These are phyloP conservation scores for Dicycla oo DNA, from an alignment of 2,888 invertebrate genomes.

Conservation along the genomic window DNA sequence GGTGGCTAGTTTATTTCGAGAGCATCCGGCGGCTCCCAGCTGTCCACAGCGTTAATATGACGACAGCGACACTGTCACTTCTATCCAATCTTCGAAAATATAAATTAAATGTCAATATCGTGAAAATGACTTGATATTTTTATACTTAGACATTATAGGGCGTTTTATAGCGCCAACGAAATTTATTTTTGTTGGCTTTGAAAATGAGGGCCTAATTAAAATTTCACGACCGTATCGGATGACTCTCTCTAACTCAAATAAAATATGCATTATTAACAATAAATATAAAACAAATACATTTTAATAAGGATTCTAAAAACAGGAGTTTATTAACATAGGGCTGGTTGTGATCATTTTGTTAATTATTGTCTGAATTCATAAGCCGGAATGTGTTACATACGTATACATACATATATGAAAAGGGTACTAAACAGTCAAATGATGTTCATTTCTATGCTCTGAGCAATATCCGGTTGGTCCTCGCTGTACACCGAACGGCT, in stretches of 20 bases:
- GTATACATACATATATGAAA: slow-evolving; percentile 46
- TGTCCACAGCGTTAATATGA: slow-evolving; percentile 86
- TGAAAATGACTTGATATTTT: slow-evolving; percentile 58
- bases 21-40: slow-evolving; percentile 86
- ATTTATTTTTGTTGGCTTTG: slow-evolving; percentile 26
- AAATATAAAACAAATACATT: slow-evolving; percentile 5
- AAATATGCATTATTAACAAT: slow-evolving; percentile 13
- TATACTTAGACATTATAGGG: slow-evolving; percentile 36
- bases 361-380: slow-evolving; percentile 66
- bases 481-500: slow-evolving; percentile 63
- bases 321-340: slow-evolving; percentile 39
- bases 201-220: slow-evolving; percentile 33
- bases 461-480: slow-evolving; percentile 76
- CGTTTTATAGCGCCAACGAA: slow-evolving; percentile 9
- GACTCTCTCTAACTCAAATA: slow-evolving; percentile 10
- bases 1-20: slow-evolving; percentile 83
- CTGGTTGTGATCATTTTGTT: slow-evolving; percentile 63
- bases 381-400: slow-evolving; percentile 63
- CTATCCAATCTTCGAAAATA: slow-evolving; percentile 78
- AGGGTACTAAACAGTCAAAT: slow-evolving; percentile 69
- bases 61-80: slow-evolving; percentile 83
- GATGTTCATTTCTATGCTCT: slow-evolving; percentile 74
- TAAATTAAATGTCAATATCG: slow-evolving; percentile 83
- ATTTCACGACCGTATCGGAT: slow-evolving; percentile 27
- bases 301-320: slow-evolving; percentile 14